Evolutionary conservation across 2,113 vertebrate genomes (phyloP).

Genomic region (Nothoprocta pentlandii): DNA sequence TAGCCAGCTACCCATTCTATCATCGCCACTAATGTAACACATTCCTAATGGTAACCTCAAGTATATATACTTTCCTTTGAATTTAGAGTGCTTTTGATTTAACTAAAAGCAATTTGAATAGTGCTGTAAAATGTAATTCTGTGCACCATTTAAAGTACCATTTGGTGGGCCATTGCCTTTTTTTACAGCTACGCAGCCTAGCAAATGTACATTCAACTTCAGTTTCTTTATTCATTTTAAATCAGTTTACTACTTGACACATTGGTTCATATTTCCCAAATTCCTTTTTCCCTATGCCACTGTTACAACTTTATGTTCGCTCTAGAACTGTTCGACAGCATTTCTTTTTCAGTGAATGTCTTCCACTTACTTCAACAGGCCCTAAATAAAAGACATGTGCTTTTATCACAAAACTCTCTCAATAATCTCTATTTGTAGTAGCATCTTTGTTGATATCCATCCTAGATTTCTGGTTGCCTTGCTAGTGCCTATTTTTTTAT

Average conservation of each 20-base stretch:
- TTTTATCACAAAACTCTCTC: accelerated
- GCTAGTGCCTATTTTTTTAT: background rate
- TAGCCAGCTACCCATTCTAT: background rate
- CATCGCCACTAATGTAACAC: background rate
- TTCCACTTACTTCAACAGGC: background rate
- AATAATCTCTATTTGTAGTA: background rate
- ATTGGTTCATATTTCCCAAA: background rate
- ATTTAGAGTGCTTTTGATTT: background rate
- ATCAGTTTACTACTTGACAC: background rate
- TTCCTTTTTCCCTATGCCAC: background rate
- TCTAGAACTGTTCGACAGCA: background rate
- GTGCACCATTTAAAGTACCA: background rate
- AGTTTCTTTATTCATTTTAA: background rate
- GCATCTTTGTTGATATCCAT: background rate
- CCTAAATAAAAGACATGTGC: background rate
- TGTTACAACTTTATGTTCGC: background rate
- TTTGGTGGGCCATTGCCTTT: background rate
- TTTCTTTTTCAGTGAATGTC: background rate
- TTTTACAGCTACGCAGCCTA: background rate
- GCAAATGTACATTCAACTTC: background rate
- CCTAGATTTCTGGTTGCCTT: accelerated
- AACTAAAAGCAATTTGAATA: background rate
- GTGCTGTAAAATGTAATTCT: background rate
- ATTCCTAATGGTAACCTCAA: background rate
- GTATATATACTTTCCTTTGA: background rate